Percentiles rank a stretch among this genome's conserved stretches.
Evolutionary conservation across 1,140 invertebrate genomes (phyloP).

Genomic region (Melipona quadrifasciata): DNA sequence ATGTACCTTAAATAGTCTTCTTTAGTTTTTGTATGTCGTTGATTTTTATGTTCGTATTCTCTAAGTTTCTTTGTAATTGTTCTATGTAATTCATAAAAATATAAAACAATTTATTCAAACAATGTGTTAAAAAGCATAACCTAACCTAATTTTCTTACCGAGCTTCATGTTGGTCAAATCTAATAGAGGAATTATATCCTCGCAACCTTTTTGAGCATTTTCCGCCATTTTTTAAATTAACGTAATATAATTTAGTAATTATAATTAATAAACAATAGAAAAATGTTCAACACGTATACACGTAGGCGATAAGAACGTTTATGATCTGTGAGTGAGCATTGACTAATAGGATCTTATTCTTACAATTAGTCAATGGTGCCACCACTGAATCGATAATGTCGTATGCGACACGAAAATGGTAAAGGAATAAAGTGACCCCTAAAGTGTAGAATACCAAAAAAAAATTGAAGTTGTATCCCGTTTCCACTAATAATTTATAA

Average conservation of each 20-base stretch:
- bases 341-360: too few relatives aligned
- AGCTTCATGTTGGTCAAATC: constrained; percentile 88
- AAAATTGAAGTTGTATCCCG: neutral
- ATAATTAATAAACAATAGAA: too few relatives aligned
- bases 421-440: neutral
- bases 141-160: constrained; percentile 78
- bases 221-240: constrained; percentile 85
- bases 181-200: constrained; percentile 88
- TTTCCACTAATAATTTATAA: neutral
- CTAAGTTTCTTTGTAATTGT: constrained; percentile 87
- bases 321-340: too few relatives aligned
- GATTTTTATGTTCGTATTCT: constrained; percentile 88
- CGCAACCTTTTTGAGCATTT: constrained; percentile 87
- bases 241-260: neutral
- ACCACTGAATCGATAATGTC: neutral
- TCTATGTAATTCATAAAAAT: constrained; percentile 75
- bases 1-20: constrained; percentile 89
- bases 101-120: neutral
- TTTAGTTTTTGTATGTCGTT: constrained; percentile 85
- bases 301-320: too few relatives aligned
- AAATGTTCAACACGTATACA: neutral
- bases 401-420: neutral
- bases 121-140: neutral
- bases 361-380: too few relatives aligned
- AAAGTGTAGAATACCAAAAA: neutral